phyloP scores from a whole-genome alignment of 2,888 invertebrate genomes.

The Cremastinae sp. region DNA sequence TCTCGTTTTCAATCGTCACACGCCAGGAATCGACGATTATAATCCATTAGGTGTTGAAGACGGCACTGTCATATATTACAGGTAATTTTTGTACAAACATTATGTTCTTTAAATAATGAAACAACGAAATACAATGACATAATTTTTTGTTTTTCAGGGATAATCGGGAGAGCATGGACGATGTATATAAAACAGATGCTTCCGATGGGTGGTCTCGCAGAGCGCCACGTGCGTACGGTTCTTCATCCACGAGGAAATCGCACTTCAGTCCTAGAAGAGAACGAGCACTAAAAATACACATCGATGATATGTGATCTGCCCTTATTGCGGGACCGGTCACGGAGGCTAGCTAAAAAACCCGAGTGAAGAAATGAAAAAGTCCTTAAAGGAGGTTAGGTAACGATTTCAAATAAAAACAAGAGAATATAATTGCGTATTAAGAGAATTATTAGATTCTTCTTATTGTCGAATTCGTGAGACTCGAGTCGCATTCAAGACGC shows the following conservation, averaged over 20 bases:
- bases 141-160: conserved; percentile 76
- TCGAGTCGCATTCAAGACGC: conserved; percentile 28
- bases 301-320: conserved; percentile 81
- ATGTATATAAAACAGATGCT: conserved; percentile 84
- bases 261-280: conserved; percentile 85
- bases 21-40: conserved; percentile 80
- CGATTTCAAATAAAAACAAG: conserved; percentile 1
- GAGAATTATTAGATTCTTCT: conserved; percentile 63
- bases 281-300: conserved; percentile 87
- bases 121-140: background rate
- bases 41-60: conserved; percentile 84
- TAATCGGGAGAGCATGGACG: conserved; percentile 83
- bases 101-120: conserved; percentile 31
- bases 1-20: conserved; percentile 84
- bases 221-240: conserved; percentile 75
- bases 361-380: background rate
- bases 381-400: conserved; percentile 5
- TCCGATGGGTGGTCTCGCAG: conserved; percentile 84
- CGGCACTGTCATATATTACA: conserved; percentile 86
- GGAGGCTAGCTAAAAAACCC: conserved; percentile 26
- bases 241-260: conserved; percentile 63
- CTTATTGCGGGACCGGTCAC: conserved; percentile 33
- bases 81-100: conserved; percentile 79
- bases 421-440: conserved; percentile 39
- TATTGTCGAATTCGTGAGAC: conserved; percentile 35